Percentiles rank a stretch among this genome's conserved stretches.
These are phyloP conservation scores for Synergus laeviventris DNA, from an alignment of 2,888 invertebrate species.

Conservation along the genomic window DNA sequence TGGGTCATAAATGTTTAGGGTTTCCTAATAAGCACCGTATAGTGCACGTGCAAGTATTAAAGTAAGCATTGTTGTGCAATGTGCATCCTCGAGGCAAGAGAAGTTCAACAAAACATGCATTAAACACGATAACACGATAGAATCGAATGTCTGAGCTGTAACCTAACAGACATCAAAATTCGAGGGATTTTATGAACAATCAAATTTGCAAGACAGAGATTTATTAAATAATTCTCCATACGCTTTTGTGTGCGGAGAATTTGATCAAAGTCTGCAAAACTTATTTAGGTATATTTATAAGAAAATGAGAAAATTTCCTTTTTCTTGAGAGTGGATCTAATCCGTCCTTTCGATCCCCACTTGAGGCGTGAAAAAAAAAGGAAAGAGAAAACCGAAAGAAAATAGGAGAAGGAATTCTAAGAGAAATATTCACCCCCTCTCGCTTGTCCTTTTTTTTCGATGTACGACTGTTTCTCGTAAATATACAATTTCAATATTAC, in stretches of 20 bases:
- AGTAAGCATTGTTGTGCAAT: constrained; percentile 5
- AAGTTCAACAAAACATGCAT: constrained; percentile 21
- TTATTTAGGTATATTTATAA: neutral
- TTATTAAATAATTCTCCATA: too few relatives aligned
- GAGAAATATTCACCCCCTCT: neutral
- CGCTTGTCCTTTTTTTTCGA: neutral
- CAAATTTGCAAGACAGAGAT: neutral
- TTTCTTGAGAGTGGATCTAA: neutral
- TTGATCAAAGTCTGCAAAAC: too few relatives aligned
- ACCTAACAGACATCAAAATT: neutral
- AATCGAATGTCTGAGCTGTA: constrained; percentile 6
- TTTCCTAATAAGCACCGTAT: constrained; percentile 1
- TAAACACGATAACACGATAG: neutral
- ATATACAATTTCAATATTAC: constrained; percentile 19
- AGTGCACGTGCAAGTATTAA: constrained; percentile 6
- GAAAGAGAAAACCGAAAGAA: neutral
- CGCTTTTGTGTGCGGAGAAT: too few relatives aligned
- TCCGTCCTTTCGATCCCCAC: neutral
- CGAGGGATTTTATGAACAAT: neutral
- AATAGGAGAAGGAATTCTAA: neutral
- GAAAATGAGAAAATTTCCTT: neutral
- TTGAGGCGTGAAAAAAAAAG: neutral
- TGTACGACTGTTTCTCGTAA: neutral
- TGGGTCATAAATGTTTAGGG: constrained; percentile 11
- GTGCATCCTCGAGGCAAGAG: constrained; percentile 6